These are phyloP conservation scores for Macrophya alboannulata DNA, from an alignment of 2,888 invertebrate genomes.

Conservation along the genomic window DNA sequence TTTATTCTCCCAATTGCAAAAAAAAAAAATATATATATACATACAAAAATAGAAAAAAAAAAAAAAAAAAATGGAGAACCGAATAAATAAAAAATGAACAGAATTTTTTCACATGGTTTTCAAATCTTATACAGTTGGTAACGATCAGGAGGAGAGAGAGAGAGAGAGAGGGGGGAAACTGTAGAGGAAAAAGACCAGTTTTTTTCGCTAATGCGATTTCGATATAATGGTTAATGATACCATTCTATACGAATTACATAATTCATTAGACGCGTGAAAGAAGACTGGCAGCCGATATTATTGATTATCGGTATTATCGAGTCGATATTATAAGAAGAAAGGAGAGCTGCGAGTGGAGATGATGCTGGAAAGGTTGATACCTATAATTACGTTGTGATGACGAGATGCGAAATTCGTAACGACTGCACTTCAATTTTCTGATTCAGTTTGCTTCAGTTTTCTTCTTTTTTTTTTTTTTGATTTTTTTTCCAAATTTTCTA, in stretches of 20 bases:
- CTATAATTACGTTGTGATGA: background rate
- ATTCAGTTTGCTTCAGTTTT: background rate
- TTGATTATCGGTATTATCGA: conserved; percentile 29
- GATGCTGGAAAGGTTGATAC: background rate
- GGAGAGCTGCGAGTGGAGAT: background rate
- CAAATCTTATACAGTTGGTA: background rate
- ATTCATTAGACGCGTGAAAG: conserved; percentile 40
- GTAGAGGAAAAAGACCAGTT: background rate
- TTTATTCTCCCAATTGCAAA: background rate
- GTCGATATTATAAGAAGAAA: background rate
- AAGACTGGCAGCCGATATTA: conserved; percentile 44
- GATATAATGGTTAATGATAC: conserved; percentile 50
- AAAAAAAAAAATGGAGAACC: background rate
- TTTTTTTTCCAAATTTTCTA: too few relatives aligned
- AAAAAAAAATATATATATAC: too few relatives aligned
- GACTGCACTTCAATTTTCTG: background rate
- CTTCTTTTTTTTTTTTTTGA: background rate
- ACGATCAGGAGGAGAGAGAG: background rate
- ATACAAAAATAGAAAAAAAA: background rate
- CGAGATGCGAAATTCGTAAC: background rate
- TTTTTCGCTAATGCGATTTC: conserved; percentile 32
- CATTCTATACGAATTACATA: conserved; percentile 44
- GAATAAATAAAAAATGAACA: background rate
- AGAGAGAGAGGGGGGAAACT: background rate
- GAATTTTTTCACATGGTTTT: background rate